phyloP scores from a whole-genome alignment of 2,888 invertebrate genomes.

The Thyatira batis region DNA sequence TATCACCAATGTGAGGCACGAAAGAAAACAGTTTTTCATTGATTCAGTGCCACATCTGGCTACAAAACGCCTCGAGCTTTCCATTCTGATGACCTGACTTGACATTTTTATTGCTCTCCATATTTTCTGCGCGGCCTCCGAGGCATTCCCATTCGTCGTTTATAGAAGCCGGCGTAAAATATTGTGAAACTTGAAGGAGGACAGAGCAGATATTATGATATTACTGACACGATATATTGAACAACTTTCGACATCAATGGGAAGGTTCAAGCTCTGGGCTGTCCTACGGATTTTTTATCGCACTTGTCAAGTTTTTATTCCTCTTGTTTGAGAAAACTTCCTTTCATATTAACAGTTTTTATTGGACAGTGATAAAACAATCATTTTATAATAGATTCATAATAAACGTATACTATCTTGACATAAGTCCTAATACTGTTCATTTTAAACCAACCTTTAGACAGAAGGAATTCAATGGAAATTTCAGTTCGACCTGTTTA shows the following conservation, averaged over 20 bases:
- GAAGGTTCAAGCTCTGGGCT: conserved; percentile 32
- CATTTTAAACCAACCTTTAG: no score
- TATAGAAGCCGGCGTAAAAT: conserved; percentile 69
- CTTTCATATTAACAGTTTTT: conserved; percentile 1
- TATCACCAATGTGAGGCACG: conserved; percentile 71
- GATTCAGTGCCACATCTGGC: conserved; percentile 81
- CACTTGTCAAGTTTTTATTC: conserved; percentile 44
- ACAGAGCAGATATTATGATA: conserved; percentile 70
- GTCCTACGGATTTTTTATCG: conserved; percentile 38
- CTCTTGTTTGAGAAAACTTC: conserved; percentile 22
- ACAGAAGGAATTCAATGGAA: no score
- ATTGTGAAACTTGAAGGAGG: conserved; percentile 71
- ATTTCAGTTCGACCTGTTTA: no score
- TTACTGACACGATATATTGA: conserved; percentile 64
- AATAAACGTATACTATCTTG: no score
- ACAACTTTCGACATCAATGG: conserved; percentile 55
- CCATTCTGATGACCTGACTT: conserved; percentile 82
- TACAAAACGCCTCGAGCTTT: conserved; percentile 78
- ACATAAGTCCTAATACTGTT: no score
- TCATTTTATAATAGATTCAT: neutral
- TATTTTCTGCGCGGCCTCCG: conserved; percentile 72
- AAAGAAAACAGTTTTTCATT: conserved; percentile 80
- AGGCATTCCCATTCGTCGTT: conserved; percentile 71
- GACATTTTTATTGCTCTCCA: conserved; percentile 81
- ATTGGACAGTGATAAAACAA: neutral